Base-by-base conservation (phyloP, 2,888 invertebrate species). In the Eupeodes latifasciatus region DNA sequence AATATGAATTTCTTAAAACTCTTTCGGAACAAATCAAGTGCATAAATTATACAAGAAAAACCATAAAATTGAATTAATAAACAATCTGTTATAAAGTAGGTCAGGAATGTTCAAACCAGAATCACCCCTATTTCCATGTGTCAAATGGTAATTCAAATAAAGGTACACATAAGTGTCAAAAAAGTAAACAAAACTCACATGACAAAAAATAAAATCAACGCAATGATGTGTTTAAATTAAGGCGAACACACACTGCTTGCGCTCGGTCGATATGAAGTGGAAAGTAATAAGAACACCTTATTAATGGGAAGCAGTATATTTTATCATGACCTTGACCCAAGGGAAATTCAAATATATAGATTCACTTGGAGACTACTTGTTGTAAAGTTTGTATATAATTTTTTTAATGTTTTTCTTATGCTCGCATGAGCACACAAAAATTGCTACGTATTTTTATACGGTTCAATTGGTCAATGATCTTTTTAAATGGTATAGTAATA, bases 151-250 rank as follows among this genome's bases (percentile, higher is more conserved):
- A 57, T 19, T 53, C 12, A 16, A 69, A 69, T 11, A 40, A 40
- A 40, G 40, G 40, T 40, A 40, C 40, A 40, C 40, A 11, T 51
- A 47, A 64, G 47, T 47, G 51, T 53, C 12, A 53, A 36, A n/a
- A 34, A 69, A 69, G 1, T 9, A 16, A 4, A 55, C 5, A 16
- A 27, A 27, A 0, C 36, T 69, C 12, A 19, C 36, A 53, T 53
- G 53, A 16, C 27, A 27, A 2, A 10, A 40, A 69, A 40, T 5
- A 40, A 69, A 69, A 16, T 69, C 53, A 69, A 53, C 53, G 69
- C 53, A 69, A 53, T 69, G 69, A 36, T 16, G 34, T 69, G 36
- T 53, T 16, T 36, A 36, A 51, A 67, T 67, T 67, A 67, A 67
- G 40, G 9, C 40, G 40, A 40, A 40, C 40, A 40, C 40, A 40